Conservation (phyloP, 64 coral and sea anemone genomes). For the Catalaphyllia jardinei region DNA sequence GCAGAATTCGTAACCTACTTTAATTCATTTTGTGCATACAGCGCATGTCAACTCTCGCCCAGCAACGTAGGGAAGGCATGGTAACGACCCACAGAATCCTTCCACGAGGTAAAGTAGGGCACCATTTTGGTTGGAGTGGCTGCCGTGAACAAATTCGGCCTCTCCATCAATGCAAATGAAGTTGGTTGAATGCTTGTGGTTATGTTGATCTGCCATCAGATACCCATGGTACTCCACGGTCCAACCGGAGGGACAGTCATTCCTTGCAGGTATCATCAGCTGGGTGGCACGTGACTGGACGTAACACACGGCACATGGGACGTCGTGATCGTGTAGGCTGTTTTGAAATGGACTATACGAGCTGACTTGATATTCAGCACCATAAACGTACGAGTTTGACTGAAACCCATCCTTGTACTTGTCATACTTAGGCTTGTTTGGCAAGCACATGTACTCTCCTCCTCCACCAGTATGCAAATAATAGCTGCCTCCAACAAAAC, state of each 20-base stretch:
- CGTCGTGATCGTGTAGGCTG: slow-evolving; percentile 10
- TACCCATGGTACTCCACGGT: slow-evolving; percentile 30
- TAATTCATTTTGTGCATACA: slow-evolving; percentile 52
- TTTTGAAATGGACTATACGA: background rate
- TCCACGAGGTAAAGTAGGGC: slow-evolving; percentile 44
- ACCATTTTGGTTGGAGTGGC: background rate
- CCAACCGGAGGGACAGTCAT: slow-evolving; percentile 51
- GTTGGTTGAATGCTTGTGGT: slow-evolving; percentile 5
- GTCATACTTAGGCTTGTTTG: slow-evolving; percentile 11
- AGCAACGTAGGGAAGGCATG: slow-evolving; percentile 29
- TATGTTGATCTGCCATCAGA: background rate
- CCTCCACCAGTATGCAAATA: slow-evolving; percentile 15
- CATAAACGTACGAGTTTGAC: slow-evolving; percentile 4
- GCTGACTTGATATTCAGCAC: background rate
- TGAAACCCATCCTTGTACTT: slow-evolving; percentile 15
- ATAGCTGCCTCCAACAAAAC: slow-evolving; percentile 14
- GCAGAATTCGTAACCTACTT: background rate
- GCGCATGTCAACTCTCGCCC: slow-evolving; percentile 57
- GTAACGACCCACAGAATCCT: slow-evolving; percentile 31
- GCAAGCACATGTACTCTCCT: slow-evolving; percentile 5
- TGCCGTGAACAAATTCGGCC: slow-evolving; percentile 37
- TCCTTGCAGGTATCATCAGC: slow-evolving; percentile 39
- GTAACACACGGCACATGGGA: slow-evolving; percentile 36
- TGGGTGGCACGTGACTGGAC: slow-evolving; percentile 19
- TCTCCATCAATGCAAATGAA: slow-evolving; percentile 55